These are phyloP conservation scores for Empidonax alnorum DNA, from an alignment of 2,113 vertebrate species.

Conservation along the genomic window DNA sequence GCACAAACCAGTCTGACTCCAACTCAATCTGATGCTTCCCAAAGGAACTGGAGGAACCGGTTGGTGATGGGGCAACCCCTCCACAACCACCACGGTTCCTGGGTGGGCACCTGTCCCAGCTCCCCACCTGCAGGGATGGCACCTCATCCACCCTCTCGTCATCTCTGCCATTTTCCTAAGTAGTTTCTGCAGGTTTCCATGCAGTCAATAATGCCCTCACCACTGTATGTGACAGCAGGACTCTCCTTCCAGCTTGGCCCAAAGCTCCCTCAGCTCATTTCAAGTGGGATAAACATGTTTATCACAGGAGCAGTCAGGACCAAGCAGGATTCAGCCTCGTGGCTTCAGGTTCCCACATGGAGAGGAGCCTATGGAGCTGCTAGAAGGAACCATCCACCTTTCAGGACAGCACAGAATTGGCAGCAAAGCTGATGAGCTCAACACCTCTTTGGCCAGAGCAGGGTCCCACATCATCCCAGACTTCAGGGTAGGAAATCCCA, in stretches of 20 bases:
- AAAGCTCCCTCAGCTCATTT: neutral
- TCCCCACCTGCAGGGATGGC: neutral
- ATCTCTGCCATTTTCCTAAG: neutral
- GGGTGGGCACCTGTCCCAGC: neutral
- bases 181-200: neutral
- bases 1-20: slow-evolving; percentile 46
- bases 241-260: neutral
- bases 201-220: neutral
- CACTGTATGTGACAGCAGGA: neutral
- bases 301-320: neutral
- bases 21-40: neutral
- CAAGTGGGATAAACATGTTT: neutral
- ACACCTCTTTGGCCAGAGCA: neutral
- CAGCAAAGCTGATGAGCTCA: neutral
- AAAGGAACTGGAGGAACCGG: neutral
- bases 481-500: neutral
- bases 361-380: neutral
- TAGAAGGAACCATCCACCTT: neutral
- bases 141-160: neutral
- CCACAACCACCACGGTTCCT: neutral
- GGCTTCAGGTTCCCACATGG: neutral
- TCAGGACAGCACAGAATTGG: neutral
- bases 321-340: neutral
- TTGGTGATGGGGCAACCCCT: neutral
- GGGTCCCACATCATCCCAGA: neutral